Evolutionary conservation across 2,888 invertebrate genomes (phyloP), one percentile per base, ranked within the genome.

Genomic region (Clistopyga incitator): DNA sequence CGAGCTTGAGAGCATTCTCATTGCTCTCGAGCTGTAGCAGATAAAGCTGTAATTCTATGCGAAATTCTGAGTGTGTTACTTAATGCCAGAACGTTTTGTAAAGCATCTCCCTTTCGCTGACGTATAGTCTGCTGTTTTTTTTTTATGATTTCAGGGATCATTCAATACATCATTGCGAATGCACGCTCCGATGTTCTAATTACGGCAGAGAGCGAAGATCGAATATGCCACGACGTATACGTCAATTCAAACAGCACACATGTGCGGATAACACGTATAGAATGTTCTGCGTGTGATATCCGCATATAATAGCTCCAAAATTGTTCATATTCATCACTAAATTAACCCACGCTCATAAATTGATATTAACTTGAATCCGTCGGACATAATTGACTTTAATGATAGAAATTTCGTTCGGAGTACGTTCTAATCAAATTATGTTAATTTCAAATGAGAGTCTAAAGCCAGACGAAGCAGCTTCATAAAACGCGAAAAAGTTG

Each of bases 111-210:
- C 74, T 59, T 70, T 65, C 74, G 56, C 61, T 50, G 59, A 70
- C 56, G 56, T 78, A 42, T 65, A 81, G 71, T 81, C 77, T 52
- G 64, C 74, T 75, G 59, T 75, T 76, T 64, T 75, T 76, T 64
- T 77, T 54, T 25, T 42, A 34, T 56, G 65, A 70, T 78, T 23
- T 29, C 56, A 52, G 47, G 38, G 23, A n/a, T 71, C n/a, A 65
- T 77, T 61, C 23, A 29, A 29, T 29, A 65, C 72, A 71, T 72
- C 59, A 71, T 18, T 34, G 38, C 29, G 50, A 67, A 29, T 56
- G 45, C 25, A 20, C 11, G 20, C n/a, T 10, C 20, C 47, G 29
- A 61, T 45, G 34, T 34, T 54, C 25, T 38, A 8, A 50, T 42
- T 64, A 64, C n/a, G 18, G 4, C 4, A 11, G 34, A 23, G 23